Conservation (phyloP, 2,113 vertebrate genomes). For the Stictonetta naevosa region DNA sequence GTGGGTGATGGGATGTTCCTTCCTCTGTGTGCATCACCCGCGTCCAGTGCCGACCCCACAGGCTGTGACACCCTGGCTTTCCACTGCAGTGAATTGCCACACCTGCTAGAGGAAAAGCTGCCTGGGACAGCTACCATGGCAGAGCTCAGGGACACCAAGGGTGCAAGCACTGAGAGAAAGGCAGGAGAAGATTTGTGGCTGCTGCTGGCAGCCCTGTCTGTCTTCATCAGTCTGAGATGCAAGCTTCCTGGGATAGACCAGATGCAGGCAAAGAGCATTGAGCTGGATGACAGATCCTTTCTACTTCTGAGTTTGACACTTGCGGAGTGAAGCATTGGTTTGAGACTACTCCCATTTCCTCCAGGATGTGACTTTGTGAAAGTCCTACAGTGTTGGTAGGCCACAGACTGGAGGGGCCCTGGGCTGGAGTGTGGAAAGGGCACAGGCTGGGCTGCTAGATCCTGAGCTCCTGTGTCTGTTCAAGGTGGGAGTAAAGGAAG, state of each 20-base stretch:
- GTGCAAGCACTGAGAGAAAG: not conserved
- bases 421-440: not conserved
- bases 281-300: not conserved
- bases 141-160: not conserved
- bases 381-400: not conserved
- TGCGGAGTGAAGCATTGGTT: not conserved
- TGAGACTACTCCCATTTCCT: not conserved
- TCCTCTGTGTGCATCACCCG: too few species aligned
- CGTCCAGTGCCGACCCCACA: fast-evolving
- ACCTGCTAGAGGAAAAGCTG: not conserved
- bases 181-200: not conserved
- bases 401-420: not conserved
- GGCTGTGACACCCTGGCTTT: not conserved
- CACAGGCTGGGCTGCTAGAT: not conserved
- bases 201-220: not conserved
- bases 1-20: not conserved
- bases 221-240: not conserved
- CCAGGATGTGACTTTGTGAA: not conserved
- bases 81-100: not conserved
- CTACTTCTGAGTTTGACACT: not conserved
- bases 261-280: not conserved
- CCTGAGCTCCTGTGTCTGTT: fast-evolving
- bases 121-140: fast-evolving
- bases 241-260: not conserved
- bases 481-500: not conserved